These are phyloP conservation scores for Sweltsa coloradensis DNA, from an alignment of 1,140 invertebrate genomes.

Conservation along the genomic window DNA sequence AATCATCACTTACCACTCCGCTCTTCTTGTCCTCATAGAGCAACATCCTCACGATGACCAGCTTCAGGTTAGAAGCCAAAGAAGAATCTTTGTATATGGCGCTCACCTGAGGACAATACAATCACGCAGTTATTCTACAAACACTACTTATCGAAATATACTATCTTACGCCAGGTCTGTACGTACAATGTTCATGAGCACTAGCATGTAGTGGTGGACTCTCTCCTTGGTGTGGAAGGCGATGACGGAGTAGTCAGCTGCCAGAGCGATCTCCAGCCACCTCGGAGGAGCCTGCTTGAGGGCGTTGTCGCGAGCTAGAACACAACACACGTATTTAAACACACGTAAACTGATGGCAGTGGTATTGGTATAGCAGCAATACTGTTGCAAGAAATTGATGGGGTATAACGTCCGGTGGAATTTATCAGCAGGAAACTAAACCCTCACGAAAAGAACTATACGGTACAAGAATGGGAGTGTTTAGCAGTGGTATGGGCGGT, in stretches of 20 bases:
- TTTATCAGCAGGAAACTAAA: not conserved
- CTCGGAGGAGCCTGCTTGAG: slow-evolving; percentile 22
- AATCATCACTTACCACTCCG: slow-evolving; percentile 32
- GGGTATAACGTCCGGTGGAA: not conserved
- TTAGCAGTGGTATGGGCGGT: no score
- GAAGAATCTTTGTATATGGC: slow-evolving; percentile 58
- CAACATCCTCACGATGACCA: slow-evolving; percentile 49
- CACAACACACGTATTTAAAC: not conserved
- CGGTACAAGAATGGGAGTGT: not conserved
- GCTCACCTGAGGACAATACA: slow-evolving; percentile 40
- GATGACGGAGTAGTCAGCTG: slow-evolving; percentile 53
- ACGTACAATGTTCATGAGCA: slow-evolving; percentile 65
- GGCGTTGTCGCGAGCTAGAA: not conserved
- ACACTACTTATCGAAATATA: not conserved
- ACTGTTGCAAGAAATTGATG: not conserved
- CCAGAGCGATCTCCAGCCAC: slow-evolving; percentile 57
- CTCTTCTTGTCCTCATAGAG: slow-evolving; percentile 46
- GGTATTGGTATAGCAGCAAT: not conserved
- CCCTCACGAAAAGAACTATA: not conserved
- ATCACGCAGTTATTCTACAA: not conserved
- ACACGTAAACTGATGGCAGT: not conserved
- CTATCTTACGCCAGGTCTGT: not conserved
- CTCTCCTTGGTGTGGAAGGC: slow-evolving; percentile 51
- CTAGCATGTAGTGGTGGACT: slow-evolving; percentile 56
- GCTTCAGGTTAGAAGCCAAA: slow-evolving; percentile 47